Evolutionary conservation across 2,113 vertebrate genomes (phyloP).

Genomic region (Paradisaea rubra): DNA sequence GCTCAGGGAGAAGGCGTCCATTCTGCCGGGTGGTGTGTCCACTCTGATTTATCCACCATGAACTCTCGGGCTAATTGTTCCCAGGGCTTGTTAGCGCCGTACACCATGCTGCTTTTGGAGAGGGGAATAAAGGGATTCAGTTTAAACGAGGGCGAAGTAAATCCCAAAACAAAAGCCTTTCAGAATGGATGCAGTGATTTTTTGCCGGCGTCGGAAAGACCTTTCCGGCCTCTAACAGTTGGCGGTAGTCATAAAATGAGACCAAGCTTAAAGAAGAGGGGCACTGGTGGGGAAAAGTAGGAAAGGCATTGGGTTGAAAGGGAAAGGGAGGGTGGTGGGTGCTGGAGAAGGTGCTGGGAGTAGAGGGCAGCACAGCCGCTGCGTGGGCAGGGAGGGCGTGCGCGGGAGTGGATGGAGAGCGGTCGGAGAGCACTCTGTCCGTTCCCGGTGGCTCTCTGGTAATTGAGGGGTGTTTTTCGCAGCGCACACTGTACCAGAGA

Average conservation of each 20-base stretch:
- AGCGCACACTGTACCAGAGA: neutral
- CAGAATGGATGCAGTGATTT: neutral
- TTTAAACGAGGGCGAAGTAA: neutral
- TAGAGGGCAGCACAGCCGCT: neutral
- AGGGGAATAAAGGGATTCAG: neutral
- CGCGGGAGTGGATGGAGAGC: neutral
- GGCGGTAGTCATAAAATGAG: neutral
- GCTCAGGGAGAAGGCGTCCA: neutral
- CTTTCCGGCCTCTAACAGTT: neutral
- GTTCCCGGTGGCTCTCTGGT: accelerated
- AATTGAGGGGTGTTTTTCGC: neutral
- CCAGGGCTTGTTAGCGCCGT: neutral
- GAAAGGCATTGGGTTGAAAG: neutral
- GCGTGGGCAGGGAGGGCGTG: neutral
- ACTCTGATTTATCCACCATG: accelerated
- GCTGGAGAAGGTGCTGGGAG: neutral
- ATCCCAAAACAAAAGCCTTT: neutral
- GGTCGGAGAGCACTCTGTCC: neutral
- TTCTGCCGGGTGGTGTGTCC: neutral
- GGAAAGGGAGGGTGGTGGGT: neutral
- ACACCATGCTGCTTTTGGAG: accelerated
- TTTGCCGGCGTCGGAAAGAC: neutral
- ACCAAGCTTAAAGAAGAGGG: neutral
- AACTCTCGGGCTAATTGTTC: neutral
- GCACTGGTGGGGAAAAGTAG: neutral